phyloP scores from a whole-genome alignment of 2,888 invertebrate species.

The Hirtodrosophila histrioides region DNA sequence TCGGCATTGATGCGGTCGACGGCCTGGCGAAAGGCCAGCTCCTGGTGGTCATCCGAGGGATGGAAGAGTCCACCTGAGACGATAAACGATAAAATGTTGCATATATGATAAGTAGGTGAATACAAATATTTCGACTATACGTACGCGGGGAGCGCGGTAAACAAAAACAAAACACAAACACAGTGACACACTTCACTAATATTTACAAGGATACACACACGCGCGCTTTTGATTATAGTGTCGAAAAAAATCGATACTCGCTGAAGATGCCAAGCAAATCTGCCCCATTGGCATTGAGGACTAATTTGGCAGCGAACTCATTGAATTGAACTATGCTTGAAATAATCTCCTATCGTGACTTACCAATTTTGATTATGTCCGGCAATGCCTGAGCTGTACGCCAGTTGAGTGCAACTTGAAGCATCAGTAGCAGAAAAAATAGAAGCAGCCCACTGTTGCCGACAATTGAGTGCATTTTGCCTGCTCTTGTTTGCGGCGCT shows the following conservation, averaged over 20 bases:
- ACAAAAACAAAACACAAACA: constrained; percentile 47
- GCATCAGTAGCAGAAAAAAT: constrained; percentile 43
- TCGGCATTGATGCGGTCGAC: constrained; percentile 95
- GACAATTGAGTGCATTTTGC: constrained; percentile 44
- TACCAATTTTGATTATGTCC: constrained; percentile 83
- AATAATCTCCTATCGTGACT: constrained; percentile 33
- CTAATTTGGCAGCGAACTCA: background rate
- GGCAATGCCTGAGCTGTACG: constrained; percentile 70
- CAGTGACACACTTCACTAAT: constrained; percentile 31
- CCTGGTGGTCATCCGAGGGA: constrained; percentile 93
- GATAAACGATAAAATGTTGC: constrained; percentile 1
- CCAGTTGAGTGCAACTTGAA: constrained; percentile 40
- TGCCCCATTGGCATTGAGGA: constrained; percentile 6
- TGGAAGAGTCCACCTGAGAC: constrained; percentile 93
- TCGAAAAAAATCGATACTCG: constrained; percentile 77
- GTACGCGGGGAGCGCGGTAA: constrained; percentile 26
- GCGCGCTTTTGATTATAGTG: constrained; percentile 55
- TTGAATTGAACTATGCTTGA: constrained; percentile 33
- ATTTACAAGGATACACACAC: constrained; percentile 39
- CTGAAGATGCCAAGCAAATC: constrained; percentile 34
- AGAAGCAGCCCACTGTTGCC: constrained; percentile 21
- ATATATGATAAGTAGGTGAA: constrained; percentile 12
- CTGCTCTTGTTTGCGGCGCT: background rate
- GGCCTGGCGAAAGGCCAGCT: constrained; percentile 96
- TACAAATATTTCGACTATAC: background rate